Evolutionary conservation across 2,113 vertebrate species (phyloP).

Genomic region (Psittacula cyanocephala): DNA sequence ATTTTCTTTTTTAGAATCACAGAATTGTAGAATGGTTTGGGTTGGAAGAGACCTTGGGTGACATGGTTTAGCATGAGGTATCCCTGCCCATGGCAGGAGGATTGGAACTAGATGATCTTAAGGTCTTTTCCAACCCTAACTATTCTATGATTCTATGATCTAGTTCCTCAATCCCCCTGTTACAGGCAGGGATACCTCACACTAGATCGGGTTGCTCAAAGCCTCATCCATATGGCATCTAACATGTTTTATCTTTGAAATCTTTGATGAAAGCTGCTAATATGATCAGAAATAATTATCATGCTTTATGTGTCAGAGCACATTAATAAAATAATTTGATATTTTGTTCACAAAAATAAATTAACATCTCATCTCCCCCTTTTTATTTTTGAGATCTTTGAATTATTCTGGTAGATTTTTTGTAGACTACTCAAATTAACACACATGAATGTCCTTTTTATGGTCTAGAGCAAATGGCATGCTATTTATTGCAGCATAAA

Average conservation of each 20-base stretch:
- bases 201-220: background rate
- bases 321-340: background rate
- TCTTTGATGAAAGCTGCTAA: background rate
- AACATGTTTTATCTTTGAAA: background rate
- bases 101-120: too few relatives aligned
- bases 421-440: background rate
- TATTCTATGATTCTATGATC: background rate
- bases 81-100: too few relatives aligned
- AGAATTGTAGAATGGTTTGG: background rate
- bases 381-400: background rate
- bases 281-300: background rate
- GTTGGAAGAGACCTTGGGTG: background rate
- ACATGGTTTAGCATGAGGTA: too few relatives aligned
- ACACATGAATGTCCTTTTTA: background rate
- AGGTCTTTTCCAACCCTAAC: too few relatives aligned
- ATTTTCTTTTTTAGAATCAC: background rate
- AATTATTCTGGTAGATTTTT: background rate
- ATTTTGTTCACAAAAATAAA: background rate
- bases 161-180: background rate
- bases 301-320: background rate
- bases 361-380: background rate
- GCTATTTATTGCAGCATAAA: background rate
- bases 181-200: background rate
- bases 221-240: background rate
- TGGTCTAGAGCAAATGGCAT: background rate